Conservation (phyloP, 1,140 invertebrate species). For the Lepidurus couesii region DNA sequence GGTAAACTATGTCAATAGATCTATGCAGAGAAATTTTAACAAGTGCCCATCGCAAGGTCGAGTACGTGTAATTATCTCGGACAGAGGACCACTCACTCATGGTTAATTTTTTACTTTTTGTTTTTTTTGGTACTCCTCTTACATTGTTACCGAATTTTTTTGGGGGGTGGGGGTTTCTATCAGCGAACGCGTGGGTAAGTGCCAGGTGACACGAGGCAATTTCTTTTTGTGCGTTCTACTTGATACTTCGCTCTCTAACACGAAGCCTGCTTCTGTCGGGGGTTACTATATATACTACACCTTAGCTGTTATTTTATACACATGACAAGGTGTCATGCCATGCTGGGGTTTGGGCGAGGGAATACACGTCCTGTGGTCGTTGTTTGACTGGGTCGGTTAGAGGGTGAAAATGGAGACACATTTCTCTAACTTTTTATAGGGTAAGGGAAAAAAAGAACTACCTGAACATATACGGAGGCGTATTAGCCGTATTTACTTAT, state of each 20-base stretch:
- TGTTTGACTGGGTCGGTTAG: too few relatives aligned
- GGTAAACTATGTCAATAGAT: too few relatives aligned
- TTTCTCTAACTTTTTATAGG: not conserved
- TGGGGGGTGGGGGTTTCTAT: not conserved
- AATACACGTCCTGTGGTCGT: too few relatives aligned
- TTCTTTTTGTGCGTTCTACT: not conserved
- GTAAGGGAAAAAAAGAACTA: not conserved
- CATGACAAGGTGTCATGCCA: constrained; percentile 17
- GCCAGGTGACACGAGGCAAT: constrained; percentile 2
- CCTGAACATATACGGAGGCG: too few relatives aligned
- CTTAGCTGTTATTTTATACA: constrained; percentile 19
- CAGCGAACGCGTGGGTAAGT: not conserved
- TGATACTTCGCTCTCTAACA: constrained; percentile 10
- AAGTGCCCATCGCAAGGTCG: too few relatives aligned
- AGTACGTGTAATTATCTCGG: too few relatives aligned
- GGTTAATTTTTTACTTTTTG: not conserved
- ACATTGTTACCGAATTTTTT: not conserved
- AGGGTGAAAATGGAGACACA: too few relatives aligned
- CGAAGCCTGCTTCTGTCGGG: not conserved
- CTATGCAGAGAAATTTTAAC: too few relatives aligned
- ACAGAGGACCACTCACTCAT: too few relatives aligned
- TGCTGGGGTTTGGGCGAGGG: not conserved
- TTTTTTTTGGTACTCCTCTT: not conserved
- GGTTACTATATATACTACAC: not conserved
- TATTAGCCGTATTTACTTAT: too few relatives aligned